Evolutionary conservation across 2,797 vertebrate species (phyloP).

Genomic region (Labeo calbasu): DNA sequence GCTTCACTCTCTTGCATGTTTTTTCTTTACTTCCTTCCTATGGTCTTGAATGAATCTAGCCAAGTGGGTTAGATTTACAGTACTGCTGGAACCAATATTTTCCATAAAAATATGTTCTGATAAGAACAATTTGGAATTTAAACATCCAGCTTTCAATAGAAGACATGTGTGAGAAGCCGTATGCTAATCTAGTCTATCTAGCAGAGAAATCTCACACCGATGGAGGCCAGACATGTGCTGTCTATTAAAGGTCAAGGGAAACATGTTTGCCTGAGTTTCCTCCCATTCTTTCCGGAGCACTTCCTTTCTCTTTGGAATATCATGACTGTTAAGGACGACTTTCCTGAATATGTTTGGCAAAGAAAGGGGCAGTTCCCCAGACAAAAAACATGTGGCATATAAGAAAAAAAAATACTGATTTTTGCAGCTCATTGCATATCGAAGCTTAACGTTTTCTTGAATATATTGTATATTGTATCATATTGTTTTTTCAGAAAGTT

Average conservation of each 20-base stretch:
- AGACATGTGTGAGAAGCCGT: conserved; percentile 7
- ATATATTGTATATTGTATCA: not conserved
- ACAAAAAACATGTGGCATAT: conserved; percentile 10
- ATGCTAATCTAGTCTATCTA: conserved; percentile 2
- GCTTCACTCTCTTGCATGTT: conserved; percentile 1
- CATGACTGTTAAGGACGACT: conserved; percentile 27
- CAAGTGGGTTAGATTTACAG: conserved; percentile 1
- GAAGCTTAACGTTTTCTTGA: not conserved
- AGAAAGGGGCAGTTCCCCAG: conserved; percentile 16
- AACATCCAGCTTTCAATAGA: conserved; percentile 17
- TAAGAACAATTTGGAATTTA: conserved; percentile 11
- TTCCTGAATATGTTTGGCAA: conserved; percentile 25
- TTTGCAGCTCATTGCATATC: conserved; percentile 22
- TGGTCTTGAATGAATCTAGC: conserved; percentile 14
- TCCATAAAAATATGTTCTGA: conserved; percentile 4
- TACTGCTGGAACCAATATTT: conserved; percentile 34
- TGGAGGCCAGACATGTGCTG: conserved; percentile 37
- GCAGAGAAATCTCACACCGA: conserved; percentile 19
- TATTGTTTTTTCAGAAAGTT: too few relatives aligned
- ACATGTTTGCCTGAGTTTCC: conserved; percentile 34
- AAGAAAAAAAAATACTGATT: not conserved
- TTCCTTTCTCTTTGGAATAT: conserved; percentile 41
- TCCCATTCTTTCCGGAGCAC: conserved; percentile 14
- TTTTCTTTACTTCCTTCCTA: conserved; percentile 17
- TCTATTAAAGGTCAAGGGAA: conserved; percentile 51